A percentile compares a stretch with the other conserved stretches of the same genome.
These are phyloP conservation scores for Rhabdomys pumilio DNA, from an alignment of 2,797 vertebrate genomes.

Conservation along the genomic window DNA sequence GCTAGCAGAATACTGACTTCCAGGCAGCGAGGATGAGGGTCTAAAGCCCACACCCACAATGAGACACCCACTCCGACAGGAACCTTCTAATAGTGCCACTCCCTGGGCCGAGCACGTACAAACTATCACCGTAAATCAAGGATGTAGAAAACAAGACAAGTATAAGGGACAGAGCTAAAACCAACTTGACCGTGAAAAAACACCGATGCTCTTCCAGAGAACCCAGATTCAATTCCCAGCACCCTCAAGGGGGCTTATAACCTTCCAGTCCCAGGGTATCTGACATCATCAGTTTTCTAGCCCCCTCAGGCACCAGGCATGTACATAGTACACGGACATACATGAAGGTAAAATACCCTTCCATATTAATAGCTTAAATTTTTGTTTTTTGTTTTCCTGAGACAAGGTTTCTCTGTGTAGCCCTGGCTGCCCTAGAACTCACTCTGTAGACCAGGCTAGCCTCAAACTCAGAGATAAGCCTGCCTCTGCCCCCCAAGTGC, in stretches of 20 bases:
- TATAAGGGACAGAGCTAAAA: constrained; percentile 44
- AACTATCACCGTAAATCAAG: not conserved
- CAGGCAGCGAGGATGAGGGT: not conserved
- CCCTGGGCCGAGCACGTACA: not conserved
- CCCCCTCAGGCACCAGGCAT: not conserved
- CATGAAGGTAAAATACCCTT: not conserved
- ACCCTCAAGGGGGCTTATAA: too few species aligned
- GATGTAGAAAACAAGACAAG: constrained; percentile 39
- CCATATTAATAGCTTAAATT: not conserved
- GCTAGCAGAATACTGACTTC: not conserved
- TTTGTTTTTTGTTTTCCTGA: not conserved
- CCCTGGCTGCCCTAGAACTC: too few species aligned
- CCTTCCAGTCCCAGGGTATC: not conserved
- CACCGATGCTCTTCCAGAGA: not conserved
- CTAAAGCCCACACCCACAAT: not conserved
- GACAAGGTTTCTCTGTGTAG: not conserved
- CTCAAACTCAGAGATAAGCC: not conserved
- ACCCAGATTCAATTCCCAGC: not conserved
- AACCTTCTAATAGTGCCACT: not conserved
- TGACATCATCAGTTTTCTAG: not conserved
- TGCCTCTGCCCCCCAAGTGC: not conserved
- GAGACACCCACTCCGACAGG: not conserved
- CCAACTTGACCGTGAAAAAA: constrained; percentile 1
- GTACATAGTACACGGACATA: not conserved
- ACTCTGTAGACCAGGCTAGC: not conserved